Evolutionary conservation across 1,140 invertebrate species (phyloP).

Genomic region (Drosophila oshimai): DNA sequence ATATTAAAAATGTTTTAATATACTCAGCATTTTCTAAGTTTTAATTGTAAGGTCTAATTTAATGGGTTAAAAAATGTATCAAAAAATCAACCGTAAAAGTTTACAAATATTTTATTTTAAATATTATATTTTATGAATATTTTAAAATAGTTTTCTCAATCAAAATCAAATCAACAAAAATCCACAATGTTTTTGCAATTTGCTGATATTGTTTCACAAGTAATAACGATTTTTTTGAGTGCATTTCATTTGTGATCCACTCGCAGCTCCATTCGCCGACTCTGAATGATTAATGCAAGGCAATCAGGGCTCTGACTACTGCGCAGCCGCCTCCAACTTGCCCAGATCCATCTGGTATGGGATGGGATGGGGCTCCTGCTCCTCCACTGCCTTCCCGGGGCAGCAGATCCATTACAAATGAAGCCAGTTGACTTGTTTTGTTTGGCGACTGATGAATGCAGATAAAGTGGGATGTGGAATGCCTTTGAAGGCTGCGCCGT

Average conservation of each 20-base stretch:
- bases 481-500: constrained; percentile 62
- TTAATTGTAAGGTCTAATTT: too few species aligned
- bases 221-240: not conserved
- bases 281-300: constrained; percentile 46
- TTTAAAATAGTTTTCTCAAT: too few species aligned
- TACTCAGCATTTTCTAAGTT: too few species aligned
- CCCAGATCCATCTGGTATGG: not conserved
- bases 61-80: too few species aligned
- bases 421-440: constrained; percentile 62
- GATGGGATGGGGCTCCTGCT: not conserved
- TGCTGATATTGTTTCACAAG: too few species aligned
- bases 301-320: constrained; percentile 72
- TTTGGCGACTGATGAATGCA: constrained; percentile 77
- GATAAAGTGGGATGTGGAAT: constrained; percentile 64
- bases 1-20: too few species aligned
- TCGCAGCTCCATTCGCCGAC: not conserved
- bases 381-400: not conserved
- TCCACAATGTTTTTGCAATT: too few species aligned
- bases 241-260: constrained; percentile 15
- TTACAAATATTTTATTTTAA: too few species aligned
- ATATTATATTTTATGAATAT: too few species aligned
- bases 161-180: too few species aligned
- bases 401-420: constrained; percentile 63
- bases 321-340: constrained; percentile 63
- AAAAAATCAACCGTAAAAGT: too few species aligned